A percentile compares a stretch with the other conserved stretches of the same genome.
phyloP scores from a whole-genome alignment of 2,113 vertebrate species.

The Anser brachyrhynchus region DNA sequence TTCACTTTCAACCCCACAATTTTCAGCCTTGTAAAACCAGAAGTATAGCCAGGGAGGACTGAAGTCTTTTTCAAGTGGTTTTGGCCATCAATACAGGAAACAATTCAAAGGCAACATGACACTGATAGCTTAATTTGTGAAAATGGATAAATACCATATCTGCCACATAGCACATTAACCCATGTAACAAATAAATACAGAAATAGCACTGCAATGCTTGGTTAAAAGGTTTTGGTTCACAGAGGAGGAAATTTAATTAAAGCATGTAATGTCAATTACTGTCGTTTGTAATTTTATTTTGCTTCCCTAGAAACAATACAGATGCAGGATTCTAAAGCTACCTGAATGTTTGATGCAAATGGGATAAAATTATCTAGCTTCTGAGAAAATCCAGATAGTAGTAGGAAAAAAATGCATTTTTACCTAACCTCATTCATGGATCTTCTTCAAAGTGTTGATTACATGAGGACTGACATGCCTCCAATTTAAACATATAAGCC shows the following conservation, averaged over 20 bases:
- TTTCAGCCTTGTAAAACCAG: slow-evolving; percentile 55
- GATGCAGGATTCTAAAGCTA: slow-evolving; percentile 81
- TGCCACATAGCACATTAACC: slow-evolving; percentile 74
- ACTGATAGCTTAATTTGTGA: slow-evolving; percentile 73
- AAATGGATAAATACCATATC: slow-evolving; percentile 72
- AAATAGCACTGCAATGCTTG: slow-evolving; percentile 78
- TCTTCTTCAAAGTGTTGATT: slow-evolving; percentile 33
- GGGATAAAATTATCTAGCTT: slow-evolving; percentile 81
- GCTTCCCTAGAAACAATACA: slow-evolving; percentile 79
- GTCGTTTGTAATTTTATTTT: slow-evolving; percentile 83
- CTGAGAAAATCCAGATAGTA: slow-evolving; percentile 81
- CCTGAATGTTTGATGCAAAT: slow-evolving; percentile 84
- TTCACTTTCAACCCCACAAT: slow-evolving; percentile 13
- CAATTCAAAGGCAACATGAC: slow-evolving; percentile 70
- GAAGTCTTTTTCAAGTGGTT: slow-evolving; percentile 41
- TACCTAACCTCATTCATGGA: slow-evolving; percentile 48
- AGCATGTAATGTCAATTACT: slow-evolving; percentile 84
- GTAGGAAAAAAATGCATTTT: slow-evolving; percentile 28
- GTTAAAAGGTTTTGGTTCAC: slow-evolving; percentile 83
- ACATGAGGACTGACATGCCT: slow-evolving; percentile 11
- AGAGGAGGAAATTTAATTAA: slow-evolving; percentile 85
- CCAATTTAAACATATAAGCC: slow-evolving; percentile 15
- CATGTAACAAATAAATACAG: slow-evolving; percentile 78
- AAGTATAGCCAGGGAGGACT: slow-evolving; percentile 24
- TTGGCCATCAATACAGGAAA: slow-evolving; percentile 60